Conservation (phyloP, 2,888 invertebrate species). For the Tetropium fuscum region DNA sequence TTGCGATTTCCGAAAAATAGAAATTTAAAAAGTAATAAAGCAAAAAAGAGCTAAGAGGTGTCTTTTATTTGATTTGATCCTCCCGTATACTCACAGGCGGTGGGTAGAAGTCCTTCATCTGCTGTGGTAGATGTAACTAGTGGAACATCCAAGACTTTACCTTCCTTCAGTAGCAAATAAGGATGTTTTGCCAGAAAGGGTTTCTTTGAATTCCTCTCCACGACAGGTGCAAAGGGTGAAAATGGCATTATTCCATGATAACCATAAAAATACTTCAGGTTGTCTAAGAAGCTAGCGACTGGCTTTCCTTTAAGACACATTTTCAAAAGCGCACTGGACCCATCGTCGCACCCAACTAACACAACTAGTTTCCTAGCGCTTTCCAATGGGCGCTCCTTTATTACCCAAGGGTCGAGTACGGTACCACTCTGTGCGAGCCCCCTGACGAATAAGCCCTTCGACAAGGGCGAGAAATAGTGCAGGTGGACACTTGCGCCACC, state of each 20-base stretch:
- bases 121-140: conserved; percentile 75
- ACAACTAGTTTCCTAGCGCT: conserved; percentile 73
- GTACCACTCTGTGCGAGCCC: conserved; percentile 80
- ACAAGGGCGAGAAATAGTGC: conserved; percentile 58
- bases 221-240: conserved; percentile 54
- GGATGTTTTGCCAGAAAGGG: conserved; percentile 77
- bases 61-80: no score
- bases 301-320: conserved; percentile 75
- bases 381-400: conserved; percentile 69
- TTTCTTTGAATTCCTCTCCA: conserved; percentile 63
- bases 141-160: conserved; percentile 74
- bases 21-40: no score
- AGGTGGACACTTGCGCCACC: conserved; percentile 61
- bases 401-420: conserved; percentile 71
- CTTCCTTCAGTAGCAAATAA: conserved; percentile 70
- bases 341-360: conserved; percentile 73
- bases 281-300: conserved; percentile 70
- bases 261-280: conserved; percentile 36
- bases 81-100: no score
- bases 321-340: conserved; percentile 64
- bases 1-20: no score
- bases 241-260: conserved; percentile 26
- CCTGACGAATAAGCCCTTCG: conserved; percentile 67
- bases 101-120: no score
- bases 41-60: no score